phyloP scores from a whole-genome alignment of 2,113 vertebrate species.

The Silurus meridionalis region DNA sequence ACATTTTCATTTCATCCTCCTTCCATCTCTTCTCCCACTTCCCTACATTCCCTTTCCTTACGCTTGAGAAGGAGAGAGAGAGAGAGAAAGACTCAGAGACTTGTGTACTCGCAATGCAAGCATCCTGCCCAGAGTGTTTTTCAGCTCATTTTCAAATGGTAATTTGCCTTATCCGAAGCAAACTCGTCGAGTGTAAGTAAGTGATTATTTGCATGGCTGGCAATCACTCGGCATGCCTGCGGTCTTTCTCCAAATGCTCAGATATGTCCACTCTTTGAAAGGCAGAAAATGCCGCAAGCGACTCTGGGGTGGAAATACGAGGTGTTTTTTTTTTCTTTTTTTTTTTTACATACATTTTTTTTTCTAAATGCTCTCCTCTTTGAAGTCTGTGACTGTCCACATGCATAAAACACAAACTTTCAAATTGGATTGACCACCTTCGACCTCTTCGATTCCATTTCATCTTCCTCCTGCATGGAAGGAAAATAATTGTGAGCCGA shows the following conservation, averaged over 20 bases:
- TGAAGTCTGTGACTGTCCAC: conserved; percentile 77
- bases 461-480: not conserved
- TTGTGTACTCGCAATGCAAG: conserved; percentile 80
- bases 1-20: conserved; percentile 38
- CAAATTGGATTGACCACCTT: conserved; percentile 25
- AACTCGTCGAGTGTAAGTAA: conserved; percentile 95
- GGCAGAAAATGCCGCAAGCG: conserved; percentile 73
- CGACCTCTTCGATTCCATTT: conserved; percentile 27
- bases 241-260: conserved; percentile 88
- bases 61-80: conserved; percentile 36
- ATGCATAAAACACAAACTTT: conserved; percentile 68
- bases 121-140: conserved; percentile 91
- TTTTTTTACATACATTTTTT: conserved; percentile 50
- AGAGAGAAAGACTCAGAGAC: conserved; percentile 9
- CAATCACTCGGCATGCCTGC: conserved; percentile 87
- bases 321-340: conserved; percentile 56
- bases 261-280: conserved; percentile 85
- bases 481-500: not conserved
- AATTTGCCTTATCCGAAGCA: conserved; percentile 94
- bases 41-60: conserved; percentile 34
- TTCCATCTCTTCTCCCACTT: conserved; percentile 10
- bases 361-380: conserved; percentile 61
- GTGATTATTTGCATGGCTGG: conserved; percentile 98
- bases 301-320: conserved; percentile 74
- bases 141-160: conserved; percentile 96